These are phyloP conservation scores for Cryptocephalus primarius DNA, from an alignment of 2,888 invertebrate species.

Conservation along the genomic window DNA sequence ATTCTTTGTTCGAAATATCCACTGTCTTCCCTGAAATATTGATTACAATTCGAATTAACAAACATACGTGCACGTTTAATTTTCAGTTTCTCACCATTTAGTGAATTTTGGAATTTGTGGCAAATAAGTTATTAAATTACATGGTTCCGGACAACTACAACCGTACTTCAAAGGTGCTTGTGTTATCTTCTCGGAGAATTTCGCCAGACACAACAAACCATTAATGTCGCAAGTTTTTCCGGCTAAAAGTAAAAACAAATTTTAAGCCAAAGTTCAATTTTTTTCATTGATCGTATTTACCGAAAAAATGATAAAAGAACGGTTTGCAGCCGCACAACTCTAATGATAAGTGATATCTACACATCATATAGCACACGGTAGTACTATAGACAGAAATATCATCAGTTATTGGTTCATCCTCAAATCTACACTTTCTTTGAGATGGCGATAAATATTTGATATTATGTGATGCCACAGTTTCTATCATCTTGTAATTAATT, in stretches of 20 bases:
- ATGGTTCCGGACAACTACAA: constrained; percentile 39
- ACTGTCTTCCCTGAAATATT: constrained; percentile 26
- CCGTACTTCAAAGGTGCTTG: constrained; percentile 28
- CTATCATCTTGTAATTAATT: constrained; percentile 37
- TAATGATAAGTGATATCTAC: constrained; percentile 41
- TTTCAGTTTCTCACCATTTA: constrained; percentile 27
- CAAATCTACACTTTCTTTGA: constrained; percentile 45
- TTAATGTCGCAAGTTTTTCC: constrained; percentile 41
- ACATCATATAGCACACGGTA: constrained; percentile 45
- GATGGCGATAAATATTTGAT: constrained; percentile 37
- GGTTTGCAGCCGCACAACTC: constrained; percentile 48
- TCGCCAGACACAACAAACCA: constrained; percentile 45
- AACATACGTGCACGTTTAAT: too few relatives aligned
- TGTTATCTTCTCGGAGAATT: constrained; percentile 30
- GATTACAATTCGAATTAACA: too few relatives aligned
- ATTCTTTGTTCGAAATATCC: constrained; percentile 38
- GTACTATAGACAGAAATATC: constrained; percentile 44
- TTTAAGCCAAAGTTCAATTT: neutral
- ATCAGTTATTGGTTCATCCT: constrained; percentile 37
- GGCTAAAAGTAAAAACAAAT: constrained; percentile 23
- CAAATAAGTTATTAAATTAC: constrained; percentile 35
- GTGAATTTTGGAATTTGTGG: constrained; percentile 31
- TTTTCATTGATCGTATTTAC: constrained; percentile 25
- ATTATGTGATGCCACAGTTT: constrained; percentile 40
- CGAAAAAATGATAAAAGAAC: constrained; percentile 47